phyloP scores from a whole-genome alignment of 2,797 vertebrate species.

The Hirundo rustica region DNA sequence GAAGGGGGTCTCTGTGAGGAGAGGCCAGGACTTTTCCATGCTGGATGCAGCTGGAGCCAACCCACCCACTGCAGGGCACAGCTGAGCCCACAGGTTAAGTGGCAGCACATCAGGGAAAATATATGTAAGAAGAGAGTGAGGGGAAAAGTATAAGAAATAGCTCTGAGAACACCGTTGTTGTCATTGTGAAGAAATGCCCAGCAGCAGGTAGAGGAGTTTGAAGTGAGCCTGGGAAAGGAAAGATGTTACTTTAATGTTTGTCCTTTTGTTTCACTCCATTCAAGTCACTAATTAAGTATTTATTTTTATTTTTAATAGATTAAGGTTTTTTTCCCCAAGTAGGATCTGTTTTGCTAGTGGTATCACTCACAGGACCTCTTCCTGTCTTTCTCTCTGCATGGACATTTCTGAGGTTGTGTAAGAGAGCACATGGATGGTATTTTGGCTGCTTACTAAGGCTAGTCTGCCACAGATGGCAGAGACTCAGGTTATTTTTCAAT shows the following conservation, averaged over 20 bases:
- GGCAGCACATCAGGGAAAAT: fast-evolving
- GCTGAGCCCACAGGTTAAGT: fast-evolving
- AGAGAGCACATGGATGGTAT: fast-evolving
- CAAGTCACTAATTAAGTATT: not conserved
- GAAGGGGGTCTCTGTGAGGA: not conserved
- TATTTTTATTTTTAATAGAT: not conserved
- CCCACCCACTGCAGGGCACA: fast-evolving
- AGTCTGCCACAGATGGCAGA: not conserved
- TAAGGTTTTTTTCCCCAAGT: not conserved
- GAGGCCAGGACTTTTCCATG: not conserved
- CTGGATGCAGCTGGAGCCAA: not conserved
- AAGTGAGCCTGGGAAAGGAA: not conserved
- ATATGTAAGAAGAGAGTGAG: not conserved
- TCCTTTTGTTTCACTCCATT: not conserved
- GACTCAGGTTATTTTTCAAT: not conserved
- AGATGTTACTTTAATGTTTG: not conserved
- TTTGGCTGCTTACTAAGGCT: not conserved
- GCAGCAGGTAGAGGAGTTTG: not conserved
- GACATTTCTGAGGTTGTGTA: not conserved
- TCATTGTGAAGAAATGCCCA: not conserved
- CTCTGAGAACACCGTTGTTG: not conserved
- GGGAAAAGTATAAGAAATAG: not conserved
- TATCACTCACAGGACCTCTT: not conserved
- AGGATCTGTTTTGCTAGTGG: not conserved
- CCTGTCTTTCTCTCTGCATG: not conserved